phyloP scores from a whole-genome alignment of 2,113 vertebrate species.

The Promerops cafer region DNA sequence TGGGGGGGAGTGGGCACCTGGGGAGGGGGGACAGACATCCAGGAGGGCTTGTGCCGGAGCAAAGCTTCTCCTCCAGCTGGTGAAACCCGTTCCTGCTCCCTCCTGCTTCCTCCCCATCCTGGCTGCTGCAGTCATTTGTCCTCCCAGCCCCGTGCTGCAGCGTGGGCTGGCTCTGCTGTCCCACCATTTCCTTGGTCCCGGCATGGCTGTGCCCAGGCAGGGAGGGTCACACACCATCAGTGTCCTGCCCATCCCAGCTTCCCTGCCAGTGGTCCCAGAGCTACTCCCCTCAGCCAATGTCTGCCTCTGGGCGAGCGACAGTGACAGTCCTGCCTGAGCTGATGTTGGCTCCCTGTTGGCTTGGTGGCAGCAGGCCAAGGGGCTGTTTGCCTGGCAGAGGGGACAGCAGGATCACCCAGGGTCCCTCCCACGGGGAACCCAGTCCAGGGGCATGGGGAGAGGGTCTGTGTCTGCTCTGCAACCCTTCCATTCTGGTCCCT shows the following conservation, averaged over 20 bases:
- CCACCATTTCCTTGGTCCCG: fast-evolving
- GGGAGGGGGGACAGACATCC: fast-evolving
- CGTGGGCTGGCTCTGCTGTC: not conserved
- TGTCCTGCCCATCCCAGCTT: not conserved
- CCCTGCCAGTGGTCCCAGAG: not conserved
- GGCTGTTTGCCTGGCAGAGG: not conserved
- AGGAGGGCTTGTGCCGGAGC: fast-evolving
- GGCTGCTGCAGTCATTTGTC: slow-evolving; percentile 25
- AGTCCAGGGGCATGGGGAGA: not conserved
- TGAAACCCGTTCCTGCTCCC: not conserved
- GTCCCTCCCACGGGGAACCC: fast-evolving
- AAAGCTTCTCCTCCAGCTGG: not conserved
- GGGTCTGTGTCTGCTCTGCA: not conserved
- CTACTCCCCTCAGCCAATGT: not conserved
- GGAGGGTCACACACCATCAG: not conserved
- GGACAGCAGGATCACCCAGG: not conserved
- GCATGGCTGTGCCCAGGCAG: fast-evolving
- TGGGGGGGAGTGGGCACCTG: fast-evolving
- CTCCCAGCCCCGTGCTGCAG: not conserved
- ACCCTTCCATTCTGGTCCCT: not conserved
- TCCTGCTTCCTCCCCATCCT: not conserved
- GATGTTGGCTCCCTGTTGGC: not conserved
- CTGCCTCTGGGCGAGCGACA: not conserved
- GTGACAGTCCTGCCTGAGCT: not conserved
- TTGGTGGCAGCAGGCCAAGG: not conserved